Evolutionary conservation across 1,140 invertebrate species (phyloP).

Genomic region (Drosophila bipectinata): DNA sequence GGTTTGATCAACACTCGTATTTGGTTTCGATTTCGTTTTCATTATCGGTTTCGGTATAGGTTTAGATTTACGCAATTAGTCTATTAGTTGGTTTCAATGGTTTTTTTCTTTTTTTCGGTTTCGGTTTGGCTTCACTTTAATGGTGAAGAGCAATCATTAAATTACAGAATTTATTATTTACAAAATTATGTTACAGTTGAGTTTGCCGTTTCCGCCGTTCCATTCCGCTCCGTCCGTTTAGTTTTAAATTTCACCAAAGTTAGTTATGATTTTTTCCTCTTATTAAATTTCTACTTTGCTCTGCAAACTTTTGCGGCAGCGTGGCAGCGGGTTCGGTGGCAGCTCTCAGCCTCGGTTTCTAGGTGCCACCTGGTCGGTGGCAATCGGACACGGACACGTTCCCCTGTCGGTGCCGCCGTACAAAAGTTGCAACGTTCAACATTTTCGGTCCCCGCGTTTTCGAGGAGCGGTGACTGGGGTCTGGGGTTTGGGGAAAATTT

Average conservation of each 20-base stretch:
- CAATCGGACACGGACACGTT: conserved; percentile 67
- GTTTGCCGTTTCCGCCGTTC: conserved; percentile 16
- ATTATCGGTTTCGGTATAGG: conserved; percentile 32
- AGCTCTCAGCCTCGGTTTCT: conserved; percentile 12
- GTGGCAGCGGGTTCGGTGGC: conserved; percentile 9
- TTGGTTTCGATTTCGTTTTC: conserved; percentile 27
- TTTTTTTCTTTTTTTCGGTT: conserved; percentile 2
- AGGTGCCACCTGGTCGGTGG: conserved; percentile 54
- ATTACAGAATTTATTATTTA: conserved; percentile 72
- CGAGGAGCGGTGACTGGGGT: not conserved
- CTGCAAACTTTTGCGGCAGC: conserved; percentile 42
- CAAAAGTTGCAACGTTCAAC: conserved; percentile 38
- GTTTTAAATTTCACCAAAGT: conserved; percentile 72
- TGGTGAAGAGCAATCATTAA: conserved; percentile 47
- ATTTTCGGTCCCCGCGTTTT: conserved; percentile 10
- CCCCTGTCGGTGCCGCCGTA: conserved; percentile 30
- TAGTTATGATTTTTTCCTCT: conserved; percentile 39
- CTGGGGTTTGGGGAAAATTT: conserved; percentile 5
- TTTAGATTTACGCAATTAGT: conserved; percentile 73
- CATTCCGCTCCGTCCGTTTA: conserved; percentile 17
- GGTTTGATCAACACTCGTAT: conserved; percentile 64
- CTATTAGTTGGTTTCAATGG: conserved; percentile 66
- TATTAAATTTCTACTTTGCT: conserved; percentile 36
- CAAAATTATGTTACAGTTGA: conserved; percentile 77
- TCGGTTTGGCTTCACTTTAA: conserved; percentile 7